Base-by-base conservation (phyloP, 1,140 invertebrate species). In the Holotrichia oblita region DNA sequence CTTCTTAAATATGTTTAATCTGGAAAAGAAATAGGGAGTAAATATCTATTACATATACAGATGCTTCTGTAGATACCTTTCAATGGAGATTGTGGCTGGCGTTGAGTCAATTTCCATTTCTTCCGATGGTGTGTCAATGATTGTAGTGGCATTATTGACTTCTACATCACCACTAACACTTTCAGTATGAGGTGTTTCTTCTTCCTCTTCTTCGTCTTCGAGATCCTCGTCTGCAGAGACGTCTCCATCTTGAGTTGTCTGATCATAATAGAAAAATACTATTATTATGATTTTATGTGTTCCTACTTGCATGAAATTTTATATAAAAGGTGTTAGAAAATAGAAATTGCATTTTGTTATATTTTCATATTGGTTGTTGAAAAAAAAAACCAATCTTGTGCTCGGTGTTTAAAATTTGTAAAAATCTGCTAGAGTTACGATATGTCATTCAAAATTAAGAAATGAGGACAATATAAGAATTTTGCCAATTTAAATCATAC, bases 1-100 rank as follows among this genome's bases (percentile, higher is more conserved):
- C 4, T 88, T 89, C 83, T 92, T 92, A 86, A 96, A 96, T 0
- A 88, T 79, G 4, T 87, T 83, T 8, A 94, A 87, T 80, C 93
- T 93, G 82, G 64, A 88, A 87, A 83, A 0, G 12, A 75, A 0
- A 44, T 61, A 64, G 10, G 10, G 22, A 20, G 7, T 14, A 17
- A 59, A 22, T 69, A 22, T 17, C 14, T 55, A 17, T n/a, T 17
- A 17, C 2, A 55, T 6, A 55, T 55, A 55, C 6, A 55, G 17
- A 55, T 14, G 22, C 9, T 22, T 10, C 22, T 14, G 14, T 3
- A 24, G 24, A 8, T 69, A 69, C 61, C 61, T 69, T 7, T 69
- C 61, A 69, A 10, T 27, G 22, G 61, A 69, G 12, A 69, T 69
- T 69, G 61, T 69, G 24, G 61, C 17, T 10, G 61, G 61, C 20